Evolutionary conservation across 2,888 invertebrate genomes (phyloP).

Genomic region (Yponomeuta sedellus): DNA sequence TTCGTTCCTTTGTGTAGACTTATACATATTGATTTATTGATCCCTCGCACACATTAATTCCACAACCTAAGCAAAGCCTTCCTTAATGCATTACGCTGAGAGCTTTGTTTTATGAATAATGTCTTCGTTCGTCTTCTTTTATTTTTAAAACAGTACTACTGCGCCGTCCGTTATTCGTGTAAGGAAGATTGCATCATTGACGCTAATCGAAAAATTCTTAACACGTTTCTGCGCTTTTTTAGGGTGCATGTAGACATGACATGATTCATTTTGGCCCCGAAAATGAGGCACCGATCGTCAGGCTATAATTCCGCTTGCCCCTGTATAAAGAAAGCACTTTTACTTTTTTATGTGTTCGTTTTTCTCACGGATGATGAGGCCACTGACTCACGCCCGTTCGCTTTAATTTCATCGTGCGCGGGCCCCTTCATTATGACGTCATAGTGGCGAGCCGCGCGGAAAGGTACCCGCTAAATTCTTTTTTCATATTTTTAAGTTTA

Average conservation of each 20-base stretch:
- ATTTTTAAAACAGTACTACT: slow-evolving; percentile 6
- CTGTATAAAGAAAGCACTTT: slow-evolving; percentile 70
- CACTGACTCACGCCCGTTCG: slow-evolving; percentile 50
- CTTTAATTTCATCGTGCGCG: slow-evolving; percentile 44
- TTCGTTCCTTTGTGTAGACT: slow-evolving; percentile 14
- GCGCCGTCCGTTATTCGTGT: slow-evolving; percentile 38
- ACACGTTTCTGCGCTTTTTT: slow-evolving; percentile 8
- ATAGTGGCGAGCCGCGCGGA: slow-evolving; percentile 38
- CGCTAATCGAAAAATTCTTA: slow-evolving; percentile 49
- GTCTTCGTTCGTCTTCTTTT: slow-evolving; percentile 19
- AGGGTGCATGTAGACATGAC: slow-evolving; percentile 33
- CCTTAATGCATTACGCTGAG: slow-evolving; percentile 10
- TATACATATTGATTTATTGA: slow-evolving; percentile 17
- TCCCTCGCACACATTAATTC: slow-evolving; percentile 16
- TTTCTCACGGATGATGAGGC: slow-evolving; percentile 49
- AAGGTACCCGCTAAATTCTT: slow-evolving; percentile 35
- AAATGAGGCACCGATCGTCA: slow-evolving; percentile 57
- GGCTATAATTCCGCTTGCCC: slow-evolving; percentile 55
- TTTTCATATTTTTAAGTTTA: slow-evolving; percentile 42
- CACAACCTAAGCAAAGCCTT: slow-evolving; percentile 9
- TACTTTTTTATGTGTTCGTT: slow-evolving; percentile 62
- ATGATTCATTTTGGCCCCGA: slow-evolving; percentile 58
- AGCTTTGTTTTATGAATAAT: slow-evolving; percentile 12
- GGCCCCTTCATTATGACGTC: slow-evolving; percentile 67
- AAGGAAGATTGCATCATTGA: slow-evolving; percentile 43